Evolutionary conservation across 2,888 invertebrate species (phyloP).

Genomic region (Noctua comes): DNA sequence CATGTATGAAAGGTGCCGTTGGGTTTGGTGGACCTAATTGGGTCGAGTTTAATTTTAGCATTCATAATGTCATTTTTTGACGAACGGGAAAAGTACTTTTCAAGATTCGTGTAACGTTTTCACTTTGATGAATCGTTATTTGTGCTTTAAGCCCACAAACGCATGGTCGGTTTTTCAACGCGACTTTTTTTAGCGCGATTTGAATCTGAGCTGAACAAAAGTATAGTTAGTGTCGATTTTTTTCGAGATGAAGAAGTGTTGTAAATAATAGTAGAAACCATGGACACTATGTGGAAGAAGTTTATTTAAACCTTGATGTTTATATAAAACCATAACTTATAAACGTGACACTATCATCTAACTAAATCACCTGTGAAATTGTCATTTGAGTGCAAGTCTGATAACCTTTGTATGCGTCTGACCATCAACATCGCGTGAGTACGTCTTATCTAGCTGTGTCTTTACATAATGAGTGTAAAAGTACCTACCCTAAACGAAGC

Average conservation of each 20-base stretch:
- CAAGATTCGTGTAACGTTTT: background rate
- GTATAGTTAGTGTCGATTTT: background rate
- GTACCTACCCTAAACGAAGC: no score
- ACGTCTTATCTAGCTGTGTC: background rate
- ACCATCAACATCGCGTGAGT: background rate
- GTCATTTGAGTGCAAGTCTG: slow-evolving; percentile 13
- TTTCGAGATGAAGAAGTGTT: background rate
- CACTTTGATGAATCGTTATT: background rate
- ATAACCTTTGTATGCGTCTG: slow-evolving; percentile 32
- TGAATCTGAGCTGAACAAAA: background rate
- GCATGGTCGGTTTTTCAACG: background rate
- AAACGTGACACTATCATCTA: slow-evolving; percentile 20
- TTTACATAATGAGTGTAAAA: background rate
- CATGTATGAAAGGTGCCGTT: background rate
- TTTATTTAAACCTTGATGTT: background rate
- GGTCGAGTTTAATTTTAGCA: slow-evolving; percentile 29
- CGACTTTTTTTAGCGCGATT: background rate
- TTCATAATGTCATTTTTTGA: background rate
- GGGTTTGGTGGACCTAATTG: slow-evolving; percentile 8
- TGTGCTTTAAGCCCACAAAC: background rate
- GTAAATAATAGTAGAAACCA: background rate
- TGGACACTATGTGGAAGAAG: background rate
- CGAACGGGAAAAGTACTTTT: background rate
- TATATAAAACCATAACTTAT: slow-evolving; percentile 1
- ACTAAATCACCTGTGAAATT: slow-evolving; percentile 42